Evolutionary conservation across 2,888 invertebrate genomes (phyloP), one percentile per base, ranked within the genome.

Genomic region (Odontocerum albicorne): DNA sequence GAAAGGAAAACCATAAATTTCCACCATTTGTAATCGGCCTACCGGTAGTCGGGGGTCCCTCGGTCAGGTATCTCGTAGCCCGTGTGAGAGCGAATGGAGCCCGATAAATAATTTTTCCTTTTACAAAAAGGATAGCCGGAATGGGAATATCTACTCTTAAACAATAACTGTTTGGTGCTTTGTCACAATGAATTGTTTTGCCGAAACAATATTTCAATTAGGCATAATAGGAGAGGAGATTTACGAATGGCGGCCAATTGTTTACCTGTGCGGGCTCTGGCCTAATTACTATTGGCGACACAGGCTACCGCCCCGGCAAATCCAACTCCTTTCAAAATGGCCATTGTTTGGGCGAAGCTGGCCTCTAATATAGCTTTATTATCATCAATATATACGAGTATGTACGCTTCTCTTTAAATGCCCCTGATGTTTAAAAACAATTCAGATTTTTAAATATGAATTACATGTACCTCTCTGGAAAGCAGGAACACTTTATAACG

Each of bases 181-280:
- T 55, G 55, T 60, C 57, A 53, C 60, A 36, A 32, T 50, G 60
- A 57, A 60, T 60, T 60, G 60, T 60, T 53, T 35, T 51, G 57
- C 43, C 46, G 56, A 59, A 59, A 60, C 60, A 60, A 60, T 60
- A 60, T 60, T 60, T 60, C 60, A 60, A 60, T 60, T 60, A 57
- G 54, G 49, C 36, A 55, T 52, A 60, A 57, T 57, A 52, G 55
- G 32, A 47, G 44, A 36, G 60, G 49, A 55, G 44, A 59, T 59
- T 56, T 55, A 59, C 59, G 56, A 50, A 50, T 35, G 39, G 36
- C 19, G 45, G 47, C 27, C 47, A 51, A 49, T 55, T 59, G 58
- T 53, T 46, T 16, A 46, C 51, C 47, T 54, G 50, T 21, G 39
- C 32, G 50, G 51, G 40, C 46, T 45, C 36, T 52, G 55, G 46